Percentiles rank a stretch among this genome's conserved stretches.
phyloP scores from a whole-genome alignment of 2,113 vertebrate species.

The Ceyx melanurus region DNA sequence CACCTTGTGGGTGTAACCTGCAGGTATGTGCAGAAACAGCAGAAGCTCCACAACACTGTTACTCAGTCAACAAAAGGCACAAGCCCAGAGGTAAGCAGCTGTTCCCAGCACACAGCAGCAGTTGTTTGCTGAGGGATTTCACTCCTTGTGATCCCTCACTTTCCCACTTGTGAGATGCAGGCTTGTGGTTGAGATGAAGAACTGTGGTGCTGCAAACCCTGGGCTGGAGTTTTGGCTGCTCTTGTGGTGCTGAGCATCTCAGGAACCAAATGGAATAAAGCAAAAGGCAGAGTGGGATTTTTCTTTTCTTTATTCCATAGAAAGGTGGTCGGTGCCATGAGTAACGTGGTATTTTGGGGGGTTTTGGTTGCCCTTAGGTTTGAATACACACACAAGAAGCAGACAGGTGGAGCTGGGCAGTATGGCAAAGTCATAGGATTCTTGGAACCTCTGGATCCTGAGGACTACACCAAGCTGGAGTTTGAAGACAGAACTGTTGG shows the following conservation, averaged over 20 bases:
- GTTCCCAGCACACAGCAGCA: not conserved
- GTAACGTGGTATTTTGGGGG: not conserved
- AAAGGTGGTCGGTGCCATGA: not conserved
- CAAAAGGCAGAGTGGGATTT: too few species aligned
- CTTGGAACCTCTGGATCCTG: slow-evolving; percentile 86
- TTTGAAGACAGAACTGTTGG: slow-evolving; percentile 92
- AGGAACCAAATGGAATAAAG: not conserved
- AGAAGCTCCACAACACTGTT: too few species aligned
- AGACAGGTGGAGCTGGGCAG: slow-evolving; percentile 91
- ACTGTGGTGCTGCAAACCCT: fast-evolving
- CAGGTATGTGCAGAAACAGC: too few species aligned
- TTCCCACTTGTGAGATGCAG: not conserved
- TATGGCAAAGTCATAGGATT: slow-evolving; percentile 91
- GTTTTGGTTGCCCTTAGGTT: slow-evolving; percentile 77
- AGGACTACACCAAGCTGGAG: slow-evolving; percentile 87
- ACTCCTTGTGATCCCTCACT: fast-evolving
- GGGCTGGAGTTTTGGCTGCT: not conserved
- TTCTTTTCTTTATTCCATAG: not conserved
- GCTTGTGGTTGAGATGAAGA: not conserved
- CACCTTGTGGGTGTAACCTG: too few species aligned
- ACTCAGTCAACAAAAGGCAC: too few species aligned
- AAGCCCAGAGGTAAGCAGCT: not conserved
- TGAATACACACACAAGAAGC: slow-evolving; percentile 95
- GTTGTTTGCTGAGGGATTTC: not conserved
- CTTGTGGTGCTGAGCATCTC: fast-evolving